A percentile compares a stretch with the other conserved stretches of the same genome.
These are phyloP conservation scores for Acanthosepion lycidas DNA, from an alignment of 2,888 invertebrate species.

Conservation along the genomic window DNA sequence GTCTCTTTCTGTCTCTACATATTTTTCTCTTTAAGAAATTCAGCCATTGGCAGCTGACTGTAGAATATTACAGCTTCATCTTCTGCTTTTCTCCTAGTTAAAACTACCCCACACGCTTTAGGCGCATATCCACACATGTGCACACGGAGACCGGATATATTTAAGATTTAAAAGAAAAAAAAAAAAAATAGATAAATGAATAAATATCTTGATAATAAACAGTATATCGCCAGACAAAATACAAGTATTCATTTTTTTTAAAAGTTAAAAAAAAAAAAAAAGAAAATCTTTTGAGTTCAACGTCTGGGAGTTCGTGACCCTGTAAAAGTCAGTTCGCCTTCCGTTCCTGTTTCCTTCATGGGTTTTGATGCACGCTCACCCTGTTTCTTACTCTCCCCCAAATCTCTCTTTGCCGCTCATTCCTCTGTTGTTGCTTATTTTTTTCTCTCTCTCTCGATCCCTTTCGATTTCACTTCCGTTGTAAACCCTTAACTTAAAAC, in stretches of 20 bases:
- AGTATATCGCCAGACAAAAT: background rate
- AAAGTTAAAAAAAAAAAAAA: background rate
- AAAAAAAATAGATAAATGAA: background rate
- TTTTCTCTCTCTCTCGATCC: background rate
- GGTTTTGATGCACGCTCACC: too few species aligned
- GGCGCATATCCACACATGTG: background rate
- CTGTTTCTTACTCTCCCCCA: background rate
- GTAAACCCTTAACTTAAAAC: too few species aligned
- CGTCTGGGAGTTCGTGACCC: background rate
- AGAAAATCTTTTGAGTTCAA: background rate
- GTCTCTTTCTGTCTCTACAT: background rate
- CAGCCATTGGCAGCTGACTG: background rate
- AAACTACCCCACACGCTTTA: constrained; percentile 13
- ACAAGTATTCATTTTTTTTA: background rate
- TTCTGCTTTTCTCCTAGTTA: background rate
- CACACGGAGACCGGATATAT: background rate
- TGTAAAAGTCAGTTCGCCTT: background rate
- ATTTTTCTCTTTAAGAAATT: background rate
- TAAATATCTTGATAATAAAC: background rate
- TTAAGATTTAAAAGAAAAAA: background rate
- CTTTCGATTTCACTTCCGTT: too few species aligned
- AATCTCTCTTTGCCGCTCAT: background rate
- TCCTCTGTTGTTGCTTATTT: too few species aligned
- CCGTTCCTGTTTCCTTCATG: too few species aligned
- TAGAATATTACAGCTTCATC: background rate